Conservation (phyloP, 2,113 vertebrate genomes). For the Ursus arctos region DNA sequence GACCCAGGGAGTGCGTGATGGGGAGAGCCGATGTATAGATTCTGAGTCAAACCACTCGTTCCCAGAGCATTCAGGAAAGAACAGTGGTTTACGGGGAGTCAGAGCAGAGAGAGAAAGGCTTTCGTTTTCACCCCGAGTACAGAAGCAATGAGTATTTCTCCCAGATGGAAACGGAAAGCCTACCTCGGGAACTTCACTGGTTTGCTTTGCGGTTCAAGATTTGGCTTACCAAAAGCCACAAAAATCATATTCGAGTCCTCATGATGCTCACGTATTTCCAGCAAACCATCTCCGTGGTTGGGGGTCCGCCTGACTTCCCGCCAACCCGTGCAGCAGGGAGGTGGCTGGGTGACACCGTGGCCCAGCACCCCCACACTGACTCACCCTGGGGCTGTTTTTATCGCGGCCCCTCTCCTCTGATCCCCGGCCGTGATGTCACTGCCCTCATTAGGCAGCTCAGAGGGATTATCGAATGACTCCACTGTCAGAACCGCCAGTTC, state of each 20-base stretch:
- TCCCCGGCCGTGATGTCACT: slow-evolving; percentile 38
- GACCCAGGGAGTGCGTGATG: accelerated
- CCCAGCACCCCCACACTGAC: background rate
- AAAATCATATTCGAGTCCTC: background rate
- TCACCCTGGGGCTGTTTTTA: slow-evolving; percentile 67
- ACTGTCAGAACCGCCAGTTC: background rate
- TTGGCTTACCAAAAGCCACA: background rate
- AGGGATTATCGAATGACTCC: slow-evolving; percentile 73
- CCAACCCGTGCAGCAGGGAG: background rate
- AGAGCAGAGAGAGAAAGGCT: background rate
- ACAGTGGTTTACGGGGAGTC: background rate
- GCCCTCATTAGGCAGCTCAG: slow-evolving; percentile 55
- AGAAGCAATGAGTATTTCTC: no score
- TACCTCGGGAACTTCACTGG: background rate
- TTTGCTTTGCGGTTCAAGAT: background rate
- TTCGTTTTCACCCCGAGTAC: background rate
- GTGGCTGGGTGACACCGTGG: accelerated
- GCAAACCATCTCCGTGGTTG: accelerated
- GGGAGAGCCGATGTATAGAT: background rate
- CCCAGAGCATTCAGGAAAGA: background rate
- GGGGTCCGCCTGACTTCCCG: background rate
- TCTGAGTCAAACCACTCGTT: background rate
- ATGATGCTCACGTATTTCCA: accelerated
- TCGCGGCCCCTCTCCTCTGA: slow-evolving; percentile 44
- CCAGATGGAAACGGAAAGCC: accelerated